Evolutionary conservation across 1,140 invertebrate species (phyloP), one percentile per base, ranked within the genome.

Genomic region (Brachionus plicatilis): DNA sequence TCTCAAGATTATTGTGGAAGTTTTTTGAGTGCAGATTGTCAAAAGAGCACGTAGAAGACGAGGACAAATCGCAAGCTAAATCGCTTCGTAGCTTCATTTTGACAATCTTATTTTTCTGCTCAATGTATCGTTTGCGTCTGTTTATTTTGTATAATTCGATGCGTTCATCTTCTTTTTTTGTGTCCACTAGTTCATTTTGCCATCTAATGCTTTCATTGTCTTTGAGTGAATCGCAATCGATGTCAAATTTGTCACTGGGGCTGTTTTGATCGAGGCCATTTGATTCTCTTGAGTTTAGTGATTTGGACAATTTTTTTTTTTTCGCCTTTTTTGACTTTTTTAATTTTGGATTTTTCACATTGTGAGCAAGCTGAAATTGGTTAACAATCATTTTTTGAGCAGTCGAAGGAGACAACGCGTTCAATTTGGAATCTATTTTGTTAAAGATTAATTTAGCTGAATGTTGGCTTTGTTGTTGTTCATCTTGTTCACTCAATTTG

Each of bases 91-190:
- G 72, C 20, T 50, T 29, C 2, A 12, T 50, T 76, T 76, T 50
- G 0, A 29, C 3, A 50, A 76, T 24, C 47, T 12, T 50, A 14
- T 76, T 76, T 50, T 50, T 76, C 27, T 76, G 72, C n/a, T 76
- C 72, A 41, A 68, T 68, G 37, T 82, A 82, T 9, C 79, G 50
- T 60, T 82, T 82, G 14, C 79, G 79, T 65, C 79, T 43, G 29
- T 82, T 82, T 33, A 65, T n/a, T 65, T 82, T 82, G 53, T 82
- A 82, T n/a, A 82, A 45, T 65, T 82, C 79, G 20, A 82, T 60
- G 33, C 79, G 37, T 65, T 68, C 41, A 12, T 14, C 33, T 47
- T 82, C 79, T 2, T 82, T 27, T 65, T 82, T 45, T 29, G 20
- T 24, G 12, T 82, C 24, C 11, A 29, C 9, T 11, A 65, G 24